Conservation (phyloP, 2,888 invertebrate species). For the Dioctria rufipes region DNA sequence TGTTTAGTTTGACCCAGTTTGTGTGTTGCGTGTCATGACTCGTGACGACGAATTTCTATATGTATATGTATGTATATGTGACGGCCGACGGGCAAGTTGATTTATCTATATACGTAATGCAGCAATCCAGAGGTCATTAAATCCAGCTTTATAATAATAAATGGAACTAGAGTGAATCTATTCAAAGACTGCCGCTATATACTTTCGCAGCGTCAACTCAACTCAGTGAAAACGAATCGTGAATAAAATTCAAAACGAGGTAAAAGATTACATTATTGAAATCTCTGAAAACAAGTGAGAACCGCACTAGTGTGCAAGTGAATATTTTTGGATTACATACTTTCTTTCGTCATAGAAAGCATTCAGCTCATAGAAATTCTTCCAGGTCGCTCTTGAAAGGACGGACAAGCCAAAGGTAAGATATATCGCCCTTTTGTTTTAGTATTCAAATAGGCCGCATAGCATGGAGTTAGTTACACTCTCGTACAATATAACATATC, state of each 20-base stretch:
- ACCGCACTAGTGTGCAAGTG: slow-evolving; percentile 24
- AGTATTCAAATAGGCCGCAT: slow-evolving; percentile 6
- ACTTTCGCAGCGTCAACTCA: background rate
- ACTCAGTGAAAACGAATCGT: background rate
- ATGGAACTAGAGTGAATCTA: slow-evolving; percentile 15
- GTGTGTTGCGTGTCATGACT: slow-evolving; percentile 32
- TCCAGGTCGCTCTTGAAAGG: background rate
- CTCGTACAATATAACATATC: background rate
- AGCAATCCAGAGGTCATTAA: slow-evolving; percentile 37
- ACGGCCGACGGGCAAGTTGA: slow-evolving; percentile 17
- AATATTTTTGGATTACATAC: slow-evolving; percentile 20
- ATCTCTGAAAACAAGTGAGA: slow-evolving; percentile 18
- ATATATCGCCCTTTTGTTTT: background rate
- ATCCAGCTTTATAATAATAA: slow-evolving; percentile 19
- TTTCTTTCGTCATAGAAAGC: background rate
- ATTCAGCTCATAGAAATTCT: background rate
- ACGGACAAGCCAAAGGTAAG: slow-evolving; percentile 32
- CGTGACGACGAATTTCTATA: background rate
- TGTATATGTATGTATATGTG: background rate
- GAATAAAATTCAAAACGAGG: slow-evolving; percentile 16
- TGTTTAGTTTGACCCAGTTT: slow-evolving; percentile 38
- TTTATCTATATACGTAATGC: slow-evolving; percentile 32
- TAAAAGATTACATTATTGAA: slow-evolving; percentile 19
- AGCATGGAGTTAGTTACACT: too few species aligned
- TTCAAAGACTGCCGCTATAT: background rate